Evolutionary conservation across 2,113 vertebrate genomes (phyloP), one percentile per base, ranked within the genome.

Genomic region (Mystacornis crossleyi): DNA sequence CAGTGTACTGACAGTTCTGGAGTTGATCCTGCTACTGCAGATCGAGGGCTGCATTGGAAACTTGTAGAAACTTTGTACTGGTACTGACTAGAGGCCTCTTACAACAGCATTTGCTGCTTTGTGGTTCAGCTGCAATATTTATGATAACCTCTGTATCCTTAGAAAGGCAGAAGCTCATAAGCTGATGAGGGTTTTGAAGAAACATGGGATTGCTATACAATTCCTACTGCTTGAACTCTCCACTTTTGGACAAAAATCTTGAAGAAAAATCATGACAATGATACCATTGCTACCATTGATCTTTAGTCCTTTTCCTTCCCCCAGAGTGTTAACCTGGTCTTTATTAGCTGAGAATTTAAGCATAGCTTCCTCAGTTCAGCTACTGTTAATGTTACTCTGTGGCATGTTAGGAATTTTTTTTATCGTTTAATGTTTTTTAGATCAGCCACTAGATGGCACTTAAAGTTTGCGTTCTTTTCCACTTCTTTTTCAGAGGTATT

Each of bases 361-460:
- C 43, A 17, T 18, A 50, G 36, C n/a, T 73, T 80, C 26, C 50
- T 70, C 71, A 40, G 29, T 60, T 73, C 81, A 66, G 29, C 50
- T 65, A 8, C 38, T 77, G 24, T 40, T 74, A 4, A 0, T n/a
- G 17, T 65, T 65, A 19, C 31, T 29, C 29, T 42, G 16, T 45
- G 71, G 40, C 55, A 82, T 3, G 29, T n/a, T 36, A 38, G 66
- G 47, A 87, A 51, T 66, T 71, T 89, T 81, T 82, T 45, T 1
- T 0, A 21, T 48, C 11, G 2, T 38, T 43, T 55, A 24, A 13
- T 55, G 16, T 31, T 86, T 93, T 85, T 18, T 42, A 73, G 10
- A 48, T 60, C 14, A 47, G 33, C 98, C 98, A 97, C 98, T 98
- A 98, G 98, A 97, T 98, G 98, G 98, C 98, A 97, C 97, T 98